A percentile compares a stretch with the other conserved stretches of the same genome.
These are phyloP conservation scores for Anolis carolinensis DNA, from an alignment of 2,113 vertebrate species.

Conservation along the genomic window DNA sequence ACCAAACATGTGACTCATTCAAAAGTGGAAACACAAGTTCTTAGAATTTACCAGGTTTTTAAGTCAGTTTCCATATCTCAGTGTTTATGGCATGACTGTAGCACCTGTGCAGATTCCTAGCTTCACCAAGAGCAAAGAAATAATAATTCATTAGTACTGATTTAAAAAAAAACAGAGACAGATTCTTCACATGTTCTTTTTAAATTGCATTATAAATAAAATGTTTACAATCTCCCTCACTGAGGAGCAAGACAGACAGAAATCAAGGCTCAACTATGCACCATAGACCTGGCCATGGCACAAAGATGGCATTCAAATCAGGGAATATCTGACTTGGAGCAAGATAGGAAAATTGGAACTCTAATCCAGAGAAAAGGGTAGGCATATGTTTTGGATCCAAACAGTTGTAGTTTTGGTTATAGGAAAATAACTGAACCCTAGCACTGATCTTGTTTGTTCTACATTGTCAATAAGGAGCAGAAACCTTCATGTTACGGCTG, in stretches of 20 bases:
- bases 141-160: neutral
- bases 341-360: neutral
- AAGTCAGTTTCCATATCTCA: neutral
- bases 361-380: neutral
- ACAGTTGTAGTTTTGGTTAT: neutral
- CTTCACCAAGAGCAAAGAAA: neutral
- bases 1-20: neutral
- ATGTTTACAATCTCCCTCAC: neutral
- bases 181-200: neutral
- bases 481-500: neutral
- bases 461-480: neutral
- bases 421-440: neutral
- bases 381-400: neutral
- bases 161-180: neutral
- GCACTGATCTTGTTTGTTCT: neutral
- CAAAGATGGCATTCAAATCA: neutral
- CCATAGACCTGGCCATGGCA: neutral
- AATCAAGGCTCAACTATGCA: neutral
- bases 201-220: conserved; percentile 14
- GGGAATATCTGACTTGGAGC: neutral
- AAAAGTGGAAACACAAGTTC: neutral
- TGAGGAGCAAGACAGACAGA: conserved; percentile 2
- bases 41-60: neutral
- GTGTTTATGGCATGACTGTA: neutral
- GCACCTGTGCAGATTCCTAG: neutral